Evolutionary conservation across 2,113 vertebrate genomes (phyloP).

Genomic region (Piaya cayana): DNA sequence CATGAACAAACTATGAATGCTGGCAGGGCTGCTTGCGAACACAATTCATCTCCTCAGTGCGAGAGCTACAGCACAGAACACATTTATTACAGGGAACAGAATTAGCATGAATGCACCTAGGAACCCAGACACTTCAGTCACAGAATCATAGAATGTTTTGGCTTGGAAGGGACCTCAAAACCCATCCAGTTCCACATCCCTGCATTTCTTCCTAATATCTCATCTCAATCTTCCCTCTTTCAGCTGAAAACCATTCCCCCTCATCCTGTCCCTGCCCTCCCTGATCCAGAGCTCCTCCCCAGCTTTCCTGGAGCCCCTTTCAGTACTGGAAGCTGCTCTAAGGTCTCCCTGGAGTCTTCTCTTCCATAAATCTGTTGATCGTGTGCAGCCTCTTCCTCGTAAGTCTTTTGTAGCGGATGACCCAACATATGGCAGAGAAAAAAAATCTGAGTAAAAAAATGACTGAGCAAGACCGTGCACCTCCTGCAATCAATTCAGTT

Average conservation of each 20-base stretch:
- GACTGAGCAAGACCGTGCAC: background rate
- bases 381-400: background rate
- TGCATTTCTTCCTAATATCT: too few species aligned
- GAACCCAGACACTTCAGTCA: background rate
- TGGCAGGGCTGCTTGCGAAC: slow-evolving; percentile 14
- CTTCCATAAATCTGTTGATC: slow-evolving; percentile 58
- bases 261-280: too few species aligned
- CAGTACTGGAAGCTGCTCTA: too few species aligned
- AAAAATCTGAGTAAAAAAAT: slow-evolving; percentile 7
- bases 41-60: background rate
- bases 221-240: too few species aligned
- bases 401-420: slow-evolving; percentile 55
- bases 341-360: too few species aligned
- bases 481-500: slow-evolving; percentile 25
- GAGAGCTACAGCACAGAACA: background rate
- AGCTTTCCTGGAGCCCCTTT: too few species aligned
- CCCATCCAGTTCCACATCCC: too few species aligned
- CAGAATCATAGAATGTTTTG: too few species aligned
- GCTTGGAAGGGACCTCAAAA: too few species aligned
- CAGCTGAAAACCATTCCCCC: too few species aligned
- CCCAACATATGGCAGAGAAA: slow-evolving; percentile 65
- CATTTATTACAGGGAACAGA: background rate
- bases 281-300: too few species aligned
- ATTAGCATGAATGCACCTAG: background rate
- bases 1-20: background rate